Base-by-base conservation (phyloP, 2,797 vertebrate species). In the Synanceia verrucosa region DNA sequence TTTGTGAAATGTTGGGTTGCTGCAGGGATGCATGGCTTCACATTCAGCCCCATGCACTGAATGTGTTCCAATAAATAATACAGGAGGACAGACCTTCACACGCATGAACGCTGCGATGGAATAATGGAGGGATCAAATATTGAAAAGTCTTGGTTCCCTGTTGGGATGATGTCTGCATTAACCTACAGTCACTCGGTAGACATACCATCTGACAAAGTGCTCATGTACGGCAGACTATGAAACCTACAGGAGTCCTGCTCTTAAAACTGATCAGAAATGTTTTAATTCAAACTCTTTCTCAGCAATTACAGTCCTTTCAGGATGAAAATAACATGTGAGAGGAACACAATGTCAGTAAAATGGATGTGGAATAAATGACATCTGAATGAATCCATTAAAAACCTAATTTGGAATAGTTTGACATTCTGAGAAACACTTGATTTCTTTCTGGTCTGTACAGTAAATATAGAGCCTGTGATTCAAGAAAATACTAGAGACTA, bases 61-160 rank as follows among this genome's bases (percentile, higher is more conserved):
- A 85, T n/a, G 70, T 77, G 70, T 72, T 82, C 46, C 21, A 23
- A 80, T 92, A 58, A 92, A 91, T 91, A 87, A 92, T 89, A 73
- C 66, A 92, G 44, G 33, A 84, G 26, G 79, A 82, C 75, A 87
- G 79, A 78, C 76, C 73, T 76, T 56, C 71, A 86, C 80, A 86
- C 82, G 88, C 87, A 89, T 85, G 82, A 73, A 86, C 62, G 73
- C 78, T 85, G 73, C 59, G 76, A 80, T 43, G 81, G 71, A 84
- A 79, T 80, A 86, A 73, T 9, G 50, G 60, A 70, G 36, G 48
- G 65, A 88, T 92, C 51, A 92, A 91, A 88, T 87, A 92, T 90
- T 60, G 24, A 91, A 73, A 73, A 73, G 73, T 19, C 59, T 60
- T 66, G 10, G 7, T 24, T 69, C 56, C 37, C 68, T 63, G 51